Base-by-base conservation (phyloP, 2,797 vertebrate species). In the Malacoraja senta region DNA sequence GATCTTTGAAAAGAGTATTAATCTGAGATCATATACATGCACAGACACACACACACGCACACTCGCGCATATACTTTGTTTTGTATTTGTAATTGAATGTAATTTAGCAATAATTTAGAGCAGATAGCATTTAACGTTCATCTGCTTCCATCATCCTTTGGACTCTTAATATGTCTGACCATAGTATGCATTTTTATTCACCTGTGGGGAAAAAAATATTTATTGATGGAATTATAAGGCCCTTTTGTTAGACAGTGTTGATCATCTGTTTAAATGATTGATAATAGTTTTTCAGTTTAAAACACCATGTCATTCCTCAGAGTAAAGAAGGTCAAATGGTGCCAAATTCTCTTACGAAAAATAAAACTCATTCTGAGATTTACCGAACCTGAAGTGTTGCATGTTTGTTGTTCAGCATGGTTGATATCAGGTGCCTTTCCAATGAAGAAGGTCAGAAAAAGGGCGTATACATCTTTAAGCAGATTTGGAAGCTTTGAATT, bases 361-460 rank as follows among this genome's bases (percentile, higher is more conserved):
- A 68, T 88, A 68, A n/a, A n/a, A 65, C 83, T 63, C 29, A 65
- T 63, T 21, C 84, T 88, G 61, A 88, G 61, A 88, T 88, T 88
- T 88, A n/a, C 61, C 68, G 61, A 21, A 29, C 35, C 65, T 68
- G 26, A 71, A 35, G 35, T 72, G 32, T 91, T 90, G 17, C 65
- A 38, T 26, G 21, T 44, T 91, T 72, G 68, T 53, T 91, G 68
- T 24, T 91, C 68, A 26, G 68, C n/a, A 72, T 74, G 68, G 88
- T 9, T 38, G 19, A 15, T 38, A 91, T 91, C 68, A 74, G 24
- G 9, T 71, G 35, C 17, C 35, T 91, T 91, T 74, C 35, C 65
- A 91, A 71, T n/a, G 19, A 91, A 44, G 21, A 44, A 35, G 88
- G 84, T 88, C 84, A 68, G 61, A 88, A 88, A n/a, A 76, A 74